Base-by-base conservation (phyloP, 92 coral and sea anemone genomes). In the Porites cylindrica region DNA sequence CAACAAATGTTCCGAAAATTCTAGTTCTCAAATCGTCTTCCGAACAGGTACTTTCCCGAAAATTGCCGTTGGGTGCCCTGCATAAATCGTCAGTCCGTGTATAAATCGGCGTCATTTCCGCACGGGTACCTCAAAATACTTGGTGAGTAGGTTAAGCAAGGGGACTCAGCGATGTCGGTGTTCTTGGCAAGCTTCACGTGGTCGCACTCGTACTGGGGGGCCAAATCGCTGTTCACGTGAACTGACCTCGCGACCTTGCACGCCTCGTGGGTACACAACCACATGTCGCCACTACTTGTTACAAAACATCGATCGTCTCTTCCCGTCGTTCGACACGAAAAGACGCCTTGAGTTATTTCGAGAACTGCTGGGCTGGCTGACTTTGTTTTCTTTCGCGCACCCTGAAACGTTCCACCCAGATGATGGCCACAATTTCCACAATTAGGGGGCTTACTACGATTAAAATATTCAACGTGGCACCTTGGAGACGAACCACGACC, bases 221-320 rank as follows among this genome's bases (percentile, higher is more conserved):
- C 72, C 72, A 67, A 7, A 1, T 23, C 72, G 47, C 26, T 67
- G 32, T 67, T 67, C 9, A 67, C 72, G 12, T 67, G 47, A 43
- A 67, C 38, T 6, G 72, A 67, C 72, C 47, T 1, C 7, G 72
- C 20, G 8, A 67, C 10, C 47, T 67, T 72, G 32, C 60, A 72
- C 26, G 50, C 26, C 61, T 72, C 77, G 8, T 26, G 59, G 2
- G 61, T 72, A 19, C 77, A 72, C 23, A 72, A 13, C 77, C 77
- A 50, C 56, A 47, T 72, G 10, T 72, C 60, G 58, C 26, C 29
- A 24, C 59, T 4, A 72, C 24, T 24, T 38, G 59, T 51, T 9
- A 67, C 47, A 67, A 67, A 72, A 72, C 77, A 72, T 3, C 61
- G 77, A 51, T 72, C 60, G 20, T 72, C 77, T 10, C 38, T 29